phyloP scores from a whole-genome alignment of 2,797 vertebrate genomes.

The Rallus crepitans region DNA sequence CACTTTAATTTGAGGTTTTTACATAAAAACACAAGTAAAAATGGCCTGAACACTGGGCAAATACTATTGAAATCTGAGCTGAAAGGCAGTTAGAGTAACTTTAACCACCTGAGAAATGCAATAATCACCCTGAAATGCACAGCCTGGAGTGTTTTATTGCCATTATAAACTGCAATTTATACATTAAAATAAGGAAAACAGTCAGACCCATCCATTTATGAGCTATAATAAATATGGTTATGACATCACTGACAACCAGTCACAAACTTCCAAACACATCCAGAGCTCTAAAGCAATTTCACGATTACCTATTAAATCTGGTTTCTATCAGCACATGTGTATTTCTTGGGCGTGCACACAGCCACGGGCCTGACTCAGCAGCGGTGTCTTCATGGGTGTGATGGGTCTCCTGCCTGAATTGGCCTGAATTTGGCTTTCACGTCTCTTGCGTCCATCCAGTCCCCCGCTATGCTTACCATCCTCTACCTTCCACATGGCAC shows the following conservation, averaged over 20 bases:
- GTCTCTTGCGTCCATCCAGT: neutral
- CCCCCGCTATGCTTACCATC: neutral
- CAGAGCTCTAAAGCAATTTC: constrained; percentile 58
- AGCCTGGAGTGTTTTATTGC: constrained; percentile 74
- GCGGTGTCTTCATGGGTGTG: neutral
- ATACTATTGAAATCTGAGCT: constrained; percentile 72
- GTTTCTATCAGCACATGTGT: constrained; percentile 60
- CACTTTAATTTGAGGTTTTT: constrained; percentile 69
- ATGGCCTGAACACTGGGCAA: constrained; percentile 69
- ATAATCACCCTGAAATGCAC: constrained; percentile 76
- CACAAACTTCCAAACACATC: constrained; percentile 68
- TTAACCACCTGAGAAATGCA: constrained; percentile 76
- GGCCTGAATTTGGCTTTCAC: neutral
- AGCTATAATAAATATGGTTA: constrained; percentile 77
- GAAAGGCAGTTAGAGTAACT: constrained; percentile 77
- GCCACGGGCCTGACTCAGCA: neutral
- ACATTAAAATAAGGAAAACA: constrained; percentile 77
- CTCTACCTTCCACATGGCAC: neutral
- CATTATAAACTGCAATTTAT: constrained; percentile 76
- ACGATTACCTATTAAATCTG: constrained; percentile 70
- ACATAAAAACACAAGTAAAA: constrained; percentile 72
- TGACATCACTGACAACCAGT: constrained; percentile 77
- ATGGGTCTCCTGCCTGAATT: neutral
- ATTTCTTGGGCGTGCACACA: neutral
- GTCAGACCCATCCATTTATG: constrained; percentile 75